phyloP scores from a whole-genome alignment of 2,888 invertebrate genomes.

The Andricus quercusramuli region DNA sequence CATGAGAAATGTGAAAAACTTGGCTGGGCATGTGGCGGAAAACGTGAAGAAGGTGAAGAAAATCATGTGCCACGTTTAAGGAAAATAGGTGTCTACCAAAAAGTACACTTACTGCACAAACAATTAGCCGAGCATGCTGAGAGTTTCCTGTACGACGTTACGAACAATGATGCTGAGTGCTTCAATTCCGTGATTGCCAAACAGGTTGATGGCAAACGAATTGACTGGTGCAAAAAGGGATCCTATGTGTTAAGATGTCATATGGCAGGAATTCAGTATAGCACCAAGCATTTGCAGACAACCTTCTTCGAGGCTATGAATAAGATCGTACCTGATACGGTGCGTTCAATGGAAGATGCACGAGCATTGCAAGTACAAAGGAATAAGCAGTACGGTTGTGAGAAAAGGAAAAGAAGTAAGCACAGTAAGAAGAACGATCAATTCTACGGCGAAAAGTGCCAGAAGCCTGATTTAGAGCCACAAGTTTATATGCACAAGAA shows the following conservation, averaged over 20 bases:
- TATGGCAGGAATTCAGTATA: background rate
- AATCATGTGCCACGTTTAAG: constrained; percentile 45
- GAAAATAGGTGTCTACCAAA: constrained; percentile 18
- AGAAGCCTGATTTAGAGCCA: no score
- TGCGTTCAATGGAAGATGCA: no score
- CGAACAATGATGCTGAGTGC: background rate
- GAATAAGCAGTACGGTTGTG: no score
- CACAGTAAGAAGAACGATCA: no score
- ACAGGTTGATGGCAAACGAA: background rate
- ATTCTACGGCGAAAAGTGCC: no score
- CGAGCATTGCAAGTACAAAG: no score
- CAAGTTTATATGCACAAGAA: no score
- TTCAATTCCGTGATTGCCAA: no score
- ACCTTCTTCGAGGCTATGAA: background rate
- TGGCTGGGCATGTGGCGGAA: constrained; percentile 3
- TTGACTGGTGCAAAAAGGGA: background rate
- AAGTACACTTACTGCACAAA: background rate
- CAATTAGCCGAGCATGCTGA: constrained; percentile 39
- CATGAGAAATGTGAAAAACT: constrained; percentile 48
- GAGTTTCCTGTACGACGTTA: constrained; percentile 47
- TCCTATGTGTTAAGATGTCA: background rate
- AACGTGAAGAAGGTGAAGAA: background rate
- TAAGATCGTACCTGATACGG: background rate
- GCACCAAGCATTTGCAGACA: background rate
- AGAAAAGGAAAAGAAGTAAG: no score